Evolutionary conservation across 1,140 invertebrate genomes (phyloP), one percentile per base, ranked within the genome.

Genomic region (Wiebesia pumilae): DNA sequence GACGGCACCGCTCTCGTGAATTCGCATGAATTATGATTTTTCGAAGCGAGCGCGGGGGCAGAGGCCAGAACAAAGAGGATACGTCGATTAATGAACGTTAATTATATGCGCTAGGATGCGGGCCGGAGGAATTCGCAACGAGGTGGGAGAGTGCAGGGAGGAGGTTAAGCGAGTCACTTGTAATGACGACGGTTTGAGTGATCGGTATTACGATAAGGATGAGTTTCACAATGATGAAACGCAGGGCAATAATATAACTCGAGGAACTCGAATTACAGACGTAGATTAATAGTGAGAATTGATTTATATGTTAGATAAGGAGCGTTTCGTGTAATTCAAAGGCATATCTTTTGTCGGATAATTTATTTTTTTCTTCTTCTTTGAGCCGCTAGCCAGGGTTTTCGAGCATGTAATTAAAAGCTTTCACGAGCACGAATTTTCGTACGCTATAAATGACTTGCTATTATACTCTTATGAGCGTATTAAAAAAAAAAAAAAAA

Each of bases 1-100:
- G n/a, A n/a, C n/a, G n/a, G n/a, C n/a, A n/a, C 19, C 83, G n/a
- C 10, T 33, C 21, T 51, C 80, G 83, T 86, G 85, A 51, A 82
- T 86, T 82, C 85, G 71, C 80, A 51, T 82, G 80, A 86, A 86
- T 86, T 86, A 86, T 82, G 69, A 86, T 86, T 86, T 86, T 86
- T 86, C 27, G 43, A 80, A 24, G 24, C 9, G 21, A 24, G 71
- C 38, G 30, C 33, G 69, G 16, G 69, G 69, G 35, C 69, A 38
- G 33, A 21, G 40, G 58, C 27, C 69, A 12, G 67, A 62, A 78
- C 85, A 40, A 77, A 78, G 80, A 47, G 67, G 51, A 12, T 33
- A 21, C 43, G 47, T 19, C 81, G 62, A 83, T 87, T 87, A 87
- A 87, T 87, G 81, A 87, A 83, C 73, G 86, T 87, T 83, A 87